Percentiles rank a stretch among this genome's conserved stretches.
phyloP scores from a whole-genome alignment of 2,888 invertebrate species.

The Sarcophaga variegata region DNA sequence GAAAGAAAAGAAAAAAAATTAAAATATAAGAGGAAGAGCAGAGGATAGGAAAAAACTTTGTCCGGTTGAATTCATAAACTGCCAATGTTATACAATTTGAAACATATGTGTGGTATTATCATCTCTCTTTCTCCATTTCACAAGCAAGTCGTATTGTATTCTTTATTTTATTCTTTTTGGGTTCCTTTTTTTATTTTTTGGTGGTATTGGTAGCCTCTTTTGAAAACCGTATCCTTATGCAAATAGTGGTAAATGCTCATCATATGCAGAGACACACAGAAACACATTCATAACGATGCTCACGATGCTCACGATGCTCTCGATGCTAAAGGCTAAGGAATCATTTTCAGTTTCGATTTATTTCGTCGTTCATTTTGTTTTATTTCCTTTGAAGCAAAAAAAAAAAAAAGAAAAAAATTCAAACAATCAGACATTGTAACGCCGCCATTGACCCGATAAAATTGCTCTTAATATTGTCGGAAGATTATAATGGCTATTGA shows the following conservation, averaged over 20 bases:
- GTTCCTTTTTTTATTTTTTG: not conserved
- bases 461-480: slow-evolving; percentile 7
- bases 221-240: slow-evolving; percentile 26
- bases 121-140: slow-evolving; percentile 32
- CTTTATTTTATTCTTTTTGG: not conserved
- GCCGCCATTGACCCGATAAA: not conserved
- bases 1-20: not conserved
- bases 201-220: not conserved
- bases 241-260: slow-evolving; percentile 20
- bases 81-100: slow-evolving; percentile 58
- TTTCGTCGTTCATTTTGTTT: not conserved
- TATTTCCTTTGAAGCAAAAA: not conserved
- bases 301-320: not conserved
- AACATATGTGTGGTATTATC: slow-evolving; percentile 44
- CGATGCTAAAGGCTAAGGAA: not conserved
- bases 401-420: not conserved
- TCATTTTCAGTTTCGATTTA: not conserved
- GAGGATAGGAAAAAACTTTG: slow-evolving; percentile 23
- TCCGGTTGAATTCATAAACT: slow-evolving; percentile 57
- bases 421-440: not conserved
- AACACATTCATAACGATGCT: not conserved
- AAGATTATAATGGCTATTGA: not conserved
- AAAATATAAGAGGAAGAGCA: not conserved
- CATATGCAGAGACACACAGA: not conserved
- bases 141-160: slow-evolving; percentile 15